Conservation (phyloP, 2,888 invertebrate genomes). For the Petrolisthes manimaculis region DNA sequence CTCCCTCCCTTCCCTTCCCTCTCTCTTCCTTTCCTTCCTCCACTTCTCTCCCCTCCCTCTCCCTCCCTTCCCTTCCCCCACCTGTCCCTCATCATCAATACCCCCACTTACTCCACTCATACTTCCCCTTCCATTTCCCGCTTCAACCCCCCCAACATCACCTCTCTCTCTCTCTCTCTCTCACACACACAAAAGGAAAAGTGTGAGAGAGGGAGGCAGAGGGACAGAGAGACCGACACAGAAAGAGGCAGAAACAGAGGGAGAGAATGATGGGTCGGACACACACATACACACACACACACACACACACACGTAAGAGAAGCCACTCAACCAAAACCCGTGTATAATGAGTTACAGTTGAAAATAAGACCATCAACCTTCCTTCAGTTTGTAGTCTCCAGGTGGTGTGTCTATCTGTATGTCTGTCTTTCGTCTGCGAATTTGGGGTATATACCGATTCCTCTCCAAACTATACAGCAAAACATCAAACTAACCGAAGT, state of each 20-base stretch:
- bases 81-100: not conserved
- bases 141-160: not conserved
- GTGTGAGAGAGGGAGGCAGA: not conserved
- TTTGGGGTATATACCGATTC: not conserved
- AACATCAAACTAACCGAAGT: no score
- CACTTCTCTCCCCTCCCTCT: not conserved
- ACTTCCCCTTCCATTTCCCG: not conserved
- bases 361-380: no score
- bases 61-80: not conserved
- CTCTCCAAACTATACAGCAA: not conserved
- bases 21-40: not conserved
- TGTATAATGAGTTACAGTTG: no score
- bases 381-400: no score
- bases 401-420: no score
- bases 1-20: not conserved
- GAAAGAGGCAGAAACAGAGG: not conserved
- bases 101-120: not conserved
- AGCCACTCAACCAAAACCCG: no score
- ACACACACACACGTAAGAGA: slow-evolving; percentile 5
- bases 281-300: not conserved
- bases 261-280: not conserved
- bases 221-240: slow-evolving; percentile 12
- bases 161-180: not conserved
- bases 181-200: not conserved
- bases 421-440: no score